Evolutionary conservation across 2,113 vertebrate genomes (phyloP).

Genomic region (Arizona elegans): DNA sequence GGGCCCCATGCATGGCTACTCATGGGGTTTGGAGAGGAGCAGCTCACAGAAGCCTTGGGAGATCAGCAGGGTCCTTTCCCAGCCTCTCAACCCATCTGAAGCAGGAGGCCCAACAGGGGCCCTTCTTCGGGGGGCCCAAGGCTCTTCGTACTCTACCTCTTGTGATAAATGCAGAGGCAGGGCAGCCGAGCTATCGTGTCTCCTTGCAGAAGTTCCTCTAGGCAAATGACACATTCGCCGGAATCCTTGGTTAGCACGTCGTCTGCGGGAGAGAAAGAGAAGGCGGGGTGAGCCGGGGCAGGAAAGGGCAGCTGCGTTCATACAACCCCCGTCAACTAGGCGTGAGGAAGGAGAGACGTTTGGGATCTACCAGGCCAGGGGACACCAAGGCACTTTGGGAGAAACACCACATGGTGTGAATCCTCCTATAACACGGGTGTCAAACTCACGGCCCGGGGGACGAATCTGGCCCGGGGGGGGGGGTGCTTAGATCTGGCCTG

Average conservation of each 20-base stretch:
- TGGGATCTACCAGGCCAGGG: background rate
- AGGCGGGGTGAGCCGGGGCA: background rate
- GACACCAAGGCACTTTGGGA: background rate
- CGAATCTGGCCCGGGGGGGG: too few relatives aligned
- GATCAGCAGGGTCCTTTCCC: background rate
- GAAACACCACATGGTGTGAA: background rate
- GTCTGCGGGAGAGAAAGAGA: constrained; percentile 68
- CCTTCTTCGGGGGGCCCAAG: background rate
- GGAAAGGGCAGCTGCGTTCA: background rate
- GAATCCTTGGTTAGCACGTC: constrained; percentile 96
- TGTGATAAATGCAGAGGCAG: constrained; percentile 99
- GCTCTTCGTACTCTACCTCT: constrained; percentile 76
- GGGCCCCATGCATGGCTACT: background rate
- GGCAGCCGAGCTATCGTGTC: constrained; percentile 99
- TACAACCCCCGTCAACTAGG: background rate
- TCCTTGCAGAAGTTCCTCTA: constrained; percentile 97
- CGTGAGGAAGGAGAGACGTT: background rate
- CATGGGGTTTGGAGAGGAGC: background rate
- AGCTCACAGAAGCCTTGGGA: background rate
- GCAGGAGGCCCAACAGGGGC: background rate
- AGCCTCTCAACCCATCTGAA: background rate
- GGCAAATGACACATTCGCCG: constrained; percentile 97
- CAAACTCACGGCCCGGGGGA: too few relatives aligned
- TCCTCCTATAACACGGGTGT: background rate
- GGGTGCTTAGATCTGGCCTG: too few relatives aligned